phyloP scores from a whole-genome alignment of 2,113 vertebrate species.

The Macheiramphus alcinus region DNA sequence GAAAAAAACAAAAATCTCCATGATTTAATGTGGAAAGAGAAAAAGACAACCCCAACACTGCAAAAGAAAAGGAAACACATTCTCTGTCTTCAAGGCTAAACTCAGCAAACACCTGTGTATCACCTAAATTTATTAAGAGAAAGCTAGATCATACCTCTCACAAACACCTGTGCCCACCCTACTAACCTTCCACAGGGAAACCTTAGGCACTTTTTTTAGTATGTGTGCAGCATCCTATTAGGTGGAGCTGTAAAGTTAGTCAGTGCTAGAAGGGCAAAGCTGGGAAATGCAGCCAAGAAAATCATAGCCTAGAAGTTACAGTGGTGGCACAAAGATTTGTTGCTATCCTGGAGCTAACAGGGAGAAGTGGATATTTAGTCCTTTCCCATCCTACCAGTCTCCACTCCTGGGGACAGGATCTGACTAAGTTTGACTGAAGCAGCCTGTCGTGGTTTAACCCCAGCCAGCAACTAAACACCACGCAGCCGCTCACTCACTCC shows the following conservation, averaged over 20 bases:
- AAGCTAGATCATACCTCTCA: neutral
- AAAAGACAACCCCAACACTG: neutral
- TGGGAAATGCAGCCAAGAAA: constrained; percentile 18
- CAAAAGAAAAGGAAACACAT: neutral
- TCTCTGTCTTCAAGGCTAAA: neutral
- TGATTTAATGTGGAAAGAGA: neutral
- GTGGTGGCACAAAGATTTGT: neutral
- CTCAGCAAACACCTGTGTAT: neutral
- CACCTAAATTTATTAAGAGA: neutral
- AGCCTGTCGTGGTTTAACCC: too few relatives aligned
- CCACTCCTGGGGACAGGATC: neutral
- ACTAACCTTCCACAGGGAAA: neutral
- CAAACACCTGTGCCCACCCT: neutral
- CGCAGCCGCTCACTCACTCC: too few relatives aligned
- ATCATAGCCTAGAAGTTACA: neutral
- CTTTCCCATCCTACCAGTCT: neutral
- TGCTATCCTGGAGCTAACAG: neutral
- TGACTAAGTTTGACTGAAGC: neutral
- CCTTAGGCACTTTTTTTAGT: neutral
- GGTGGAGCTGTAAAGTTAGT: neutral
- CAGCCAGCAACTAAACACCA: too few relatives aligned
- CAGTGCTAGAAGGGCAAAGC: neutral
- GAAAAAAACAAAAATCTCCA: neutral
- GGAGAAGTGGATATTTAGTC: neutral
- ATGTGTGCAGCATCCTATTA: neutral